These are phyloP conservation scores for Macropus fuliginosus DNA, from an alignment of 2,797 vertebrate species.

Conservation along the genomic window DNA sequence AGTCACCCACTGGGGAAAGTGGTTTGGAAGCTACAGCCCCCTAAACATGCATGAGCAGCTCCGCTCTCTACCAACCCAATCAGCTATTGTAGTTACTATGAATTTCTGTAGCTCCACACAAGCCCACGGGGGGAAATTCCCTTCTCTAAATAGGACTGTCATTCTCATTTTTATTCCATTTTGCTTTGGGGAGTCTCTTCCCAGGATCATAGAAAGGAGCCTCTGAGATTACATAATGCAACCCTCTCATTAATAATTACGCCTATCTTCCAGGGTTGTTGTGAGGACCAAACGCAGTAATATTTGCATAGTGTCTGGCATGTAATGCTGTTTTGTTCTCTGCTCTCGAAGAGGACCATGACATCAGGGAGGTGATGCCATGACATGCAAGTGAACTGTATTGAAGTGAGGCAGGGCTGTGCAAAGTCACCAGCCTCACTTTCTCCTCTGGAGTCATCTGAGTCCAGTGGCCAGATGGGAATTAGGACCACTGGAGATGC, in stretches of 20 bases:
- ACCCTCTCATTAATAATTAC: not conserved
- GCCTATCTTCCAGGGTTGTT: not conserved
- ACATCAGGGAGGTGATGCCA: no score
- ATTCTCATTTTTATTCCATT: constrained; percentile 11
- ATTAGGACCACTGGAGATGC: no score
- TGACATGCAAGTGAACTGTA: no score
- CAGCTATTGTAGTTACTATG: not conserved
- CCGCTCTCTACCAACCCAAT: not conserved
- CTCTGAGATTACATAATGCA: not conserved
- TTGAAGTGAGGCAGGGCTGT: no score
- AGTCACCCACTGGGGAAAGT: constrained; percentile 7
- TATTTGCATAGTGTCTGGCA: not conserved
- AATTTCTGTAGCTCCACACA: not conserved
- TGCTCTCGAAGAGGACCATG: no score
- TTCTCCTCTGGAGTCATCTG: no score
- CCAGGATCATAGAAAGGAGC: not conserved
- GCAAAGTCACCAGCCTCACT: no score
- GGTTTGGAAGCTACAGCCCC: not conserved
- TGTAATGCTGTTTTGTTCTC: not conserved
- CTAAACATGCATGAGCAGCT: not conserved
- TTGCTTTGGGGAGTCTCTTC: not conserved
- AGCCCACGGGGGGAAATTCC: not conserved
- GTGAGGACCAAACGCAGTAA: not conserved
- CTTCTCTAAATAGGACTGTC: not conserved
- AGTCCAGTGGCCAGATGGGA: no score